Evolutionary conservation across 2,888 invertebrate genomes (phyloP).

Genomic region (Morpho achilles): DNA sequence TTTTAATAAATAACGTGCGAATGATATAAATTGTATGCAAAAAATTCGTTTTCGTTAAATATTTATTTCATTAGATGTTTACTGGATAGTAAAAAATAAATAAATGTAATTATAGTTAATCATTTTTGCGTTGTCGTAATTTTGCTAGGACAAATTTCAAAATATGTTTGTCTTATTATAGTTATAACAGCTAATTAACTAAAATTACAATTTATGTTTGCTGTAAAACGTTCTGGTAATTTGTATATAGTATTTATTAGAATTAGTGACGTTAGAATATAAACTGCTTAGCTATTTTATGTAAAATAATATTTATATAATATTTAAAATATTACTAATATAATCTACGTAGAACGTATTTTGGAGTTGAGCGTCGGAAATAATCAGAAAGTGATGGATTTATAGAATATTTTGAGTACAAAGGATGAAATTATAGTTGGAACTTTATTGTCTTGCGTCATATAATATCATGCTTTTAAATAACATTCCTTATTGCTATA

Average conservation of each 20-base stretch:
- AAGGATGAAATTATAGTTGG: not conserved
- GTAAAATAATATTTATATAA: slow-evolving; percentile 77
- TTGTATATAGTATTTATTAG: slow-evolving; percentile 79
- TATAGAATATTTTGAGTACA: not conserved
- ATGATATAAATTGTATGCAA: too few relatives aligned
- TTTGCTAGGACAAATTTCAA: not conserved
- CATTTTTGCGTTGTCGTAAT: slow-evolving; percentile 10
- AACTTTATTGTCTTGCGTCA: not conserved
- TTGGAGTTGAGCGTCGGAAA: slow-evolving; percentile 8
- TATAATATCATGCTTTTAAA: slow-evolving; percentile 44
- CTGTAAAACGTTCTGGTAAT: slow-evolving; percentile 66
- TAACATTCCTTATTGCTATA: slow-evolving; percentile 53
- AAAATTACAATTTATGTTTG: slow-evolving; percentile 16
- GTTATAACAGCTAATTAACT: slow-evolving; percentile 11
- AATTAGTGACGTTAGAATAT: slow-evolving; percentile 71
- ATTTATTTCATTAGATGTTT: not conserved
- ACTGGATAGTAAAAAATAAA: slow-evolving; percentile 5
- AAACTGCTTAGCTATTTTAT: slow-evolving; percentile 71
- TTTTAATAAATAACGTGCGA: not conserved
- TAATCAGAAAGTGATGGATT: slow-evolving; percentile 8
- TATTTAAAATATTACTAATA: slow-evolving; percentile 65
- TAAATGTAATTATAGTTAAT: not conserved
- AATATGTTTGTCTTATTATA: not conserved
- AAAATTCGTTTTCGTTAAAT: not conserved
- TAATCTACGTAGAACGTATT: slow-evolving; percentile 30